Evolutionary conservation across 1,140 invertebrate species (phyloP).

Genomic region (Dolichoris vasculosae): DNA sequence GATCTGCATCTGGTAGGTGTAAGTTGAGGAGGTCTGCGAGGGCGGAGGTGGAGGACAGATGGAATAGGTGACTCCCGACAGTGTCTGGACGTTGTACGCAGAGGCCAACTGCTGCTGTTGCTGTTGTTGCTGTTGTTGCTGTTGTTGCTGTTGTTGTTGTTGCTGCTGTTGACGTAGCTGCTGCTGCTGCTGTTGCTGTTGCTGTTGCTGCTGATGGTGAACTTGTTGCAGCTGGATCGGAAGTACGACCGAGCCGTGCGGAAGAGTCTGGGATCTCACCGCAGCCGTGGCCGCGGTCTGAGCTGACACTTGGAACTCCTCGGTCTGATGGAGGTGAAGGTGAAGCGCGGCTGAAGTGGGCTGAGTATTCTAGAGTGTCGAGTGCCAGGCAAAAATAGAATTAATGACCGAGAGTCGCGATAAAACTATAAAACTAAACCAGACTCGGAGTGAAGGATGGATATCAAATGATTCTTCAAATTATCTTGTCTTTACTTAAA

Average conservation of each 20-base stretch:
- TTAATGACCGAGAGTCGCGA: conserved; percentile 1
- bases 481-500: not conserved
- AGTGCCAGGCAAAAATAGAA: conserved; percentile 29
- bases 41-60: conserved; percentile 54
- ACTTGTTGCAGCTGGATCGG: conserved; percentile 53
- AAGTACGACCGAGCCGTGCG: conserved; percentile 50
- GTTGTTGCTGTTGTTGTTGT: conserved; percentile 54
- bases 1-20: conserved; percentile 53
- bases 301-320: conserved; percentile 61
- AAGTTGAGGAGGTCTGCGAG: conserved; percentile 41
- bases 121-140: conserved; percentile 55
- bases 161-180: conserved; percentile 53
- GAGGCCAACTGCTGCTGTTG: conserved; percentile 57
- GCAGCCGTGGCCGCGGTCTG: conserved; percentile 46
- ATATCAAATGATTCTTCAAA: too few species aligned
- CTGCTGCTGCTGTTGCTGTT: conserved; percentile 61
- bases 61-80: conserved; percentile 56
- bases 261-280: conserved; percentile 46
- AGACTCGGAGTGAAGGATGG: not conserved
- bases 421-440: not conserved
- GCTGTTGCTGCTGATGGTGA: conserved; percentile 57
- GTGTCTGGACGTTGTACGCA: conserved; percentile 60
- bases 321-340: conserved; percentile 67
- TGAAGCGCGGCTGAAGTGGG: conserved; percentile 61
- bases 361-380: conserved; percentile 37